Evolutionary conservation across 2,797 vertebrate genomes (phyloP).

Genomic region (Pseudotriccus pelzelni): DNA sequence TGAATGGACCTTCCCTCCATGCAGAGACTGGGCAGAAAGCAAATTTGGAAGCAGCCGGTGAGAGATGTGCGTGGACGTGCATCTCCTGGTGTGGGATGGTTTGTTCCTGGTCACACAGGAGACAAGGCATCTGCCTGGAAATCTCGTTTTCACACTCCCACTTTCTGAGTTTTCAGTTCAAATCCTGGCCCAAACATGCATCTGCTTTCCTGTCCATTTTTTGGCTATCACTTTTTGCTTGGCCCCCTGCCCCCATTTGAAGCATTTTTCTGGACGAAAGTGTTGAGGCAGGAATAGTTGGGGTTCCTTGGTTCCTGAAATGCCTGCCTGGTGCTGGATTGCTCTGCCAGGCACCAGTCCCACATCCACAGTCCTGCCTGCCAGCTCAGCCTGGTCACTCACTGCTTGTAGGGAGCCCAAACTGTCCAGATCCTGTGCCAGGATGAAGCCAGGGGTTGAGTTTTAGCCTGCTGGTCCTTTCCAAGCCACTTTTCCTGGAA

Average conservation of each 20-base stretch:
- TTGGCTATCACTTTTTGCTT: not conserved
- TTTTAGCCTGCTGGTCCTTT: not conserved
- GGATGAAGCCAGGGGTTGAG: not conserved
- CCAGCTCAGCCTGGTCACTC: not conserved
- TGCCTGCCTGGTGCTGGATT: not conserved
- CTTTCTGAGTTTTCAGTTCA: slow-evolving; percentile 19
- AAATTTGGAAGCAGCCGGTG: not conserved
- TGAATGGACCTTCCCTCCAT: not conserved
- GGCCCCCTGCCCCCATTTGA: not conserved
- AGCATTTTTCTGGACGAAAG: not conserved
- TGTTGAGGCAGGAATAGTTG: not conserved
- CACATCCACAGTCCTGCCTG: not conserved
- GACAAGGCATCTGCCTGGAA: slow-evolving; percentile 20
- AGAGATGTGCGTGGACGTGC: not conserved
- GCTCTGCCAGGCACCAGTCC: not conserved
- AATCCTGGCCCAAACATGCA: not conserved
- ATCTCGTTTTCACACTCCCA: slow-evolving; percentile 39
- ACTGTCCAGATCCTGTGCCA: not conserved
- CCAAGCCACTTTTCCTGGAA: not conserved
- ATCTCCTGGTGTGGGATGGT: not conserved
- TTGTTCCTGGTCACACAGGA: slow-evolving; percentile 11
- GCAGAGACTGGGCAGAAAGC: not conserved
- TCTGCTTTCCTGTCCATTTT: slow-evolving; percentile 17
- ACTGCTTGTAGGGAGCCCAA: not conserved
- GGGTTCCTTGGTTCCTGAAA: not conserved